Percentiles rank a stretch among this genome's conserved stretches.
Conservation (phyloP, 2,113 vertebrate species). For the Shinisaurus crocodilurus region DNA sequence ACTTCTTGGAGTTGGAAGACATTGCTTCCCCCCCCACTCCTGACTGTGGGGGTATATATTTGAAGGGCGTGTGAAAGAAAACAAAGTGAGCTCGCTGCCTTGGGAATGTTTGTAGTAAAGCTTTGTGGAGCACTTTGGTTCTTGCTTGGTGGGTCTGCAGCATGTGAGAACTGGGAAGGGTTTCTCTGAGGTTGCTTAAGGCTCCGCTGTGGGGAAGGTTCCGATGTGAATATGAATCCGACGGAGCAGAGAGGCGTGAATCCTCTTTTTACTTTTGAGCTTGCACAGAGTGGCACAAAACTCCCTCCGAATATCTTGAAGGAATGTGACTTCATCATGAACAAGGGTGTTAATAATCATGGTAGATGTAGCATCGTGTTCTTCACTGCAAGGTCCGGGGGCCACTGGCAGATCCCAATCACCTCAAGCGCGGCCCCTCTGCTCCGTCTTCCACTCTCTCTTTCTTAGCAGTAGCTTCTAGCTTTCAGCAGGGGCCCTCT, state of each 20-base stretch:
- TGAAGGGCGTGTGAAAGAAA: background rate
- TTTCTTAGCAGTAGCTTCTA: too few relatives aligned
- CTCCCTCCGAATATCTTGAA: too few relatives aligned
- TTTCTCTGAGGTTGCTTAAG: background rate
- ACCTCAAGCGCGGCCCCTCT: too few relatives aligned
- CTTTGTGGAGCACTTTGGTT: background rate
- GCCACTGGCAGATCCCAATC: too few relatives aligned
- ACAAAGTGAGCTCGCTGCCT: background rate
- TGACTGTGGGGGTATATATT: background rate
- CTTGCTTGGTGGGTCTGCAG: background rate
- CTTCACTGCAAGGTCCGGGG: too few relatives aligned
- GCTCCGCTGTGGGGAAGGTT: background rate
- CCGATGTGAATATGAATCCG: background rate
- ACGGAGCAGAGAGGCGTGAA: background rate
- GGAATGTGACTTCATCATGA: background rate
- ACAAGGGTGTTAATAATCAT: too few relatives aligned
- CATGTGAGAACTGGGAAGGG: background rate
- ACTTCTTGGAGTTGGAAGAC: background rate
- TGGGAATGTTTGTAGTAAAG: too few relatives aligned
- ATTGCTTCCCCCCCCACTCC: too few relatives aligned
- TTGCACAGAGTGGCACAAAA: background rate
- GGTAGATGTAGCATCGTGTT: too few relatives aligned
- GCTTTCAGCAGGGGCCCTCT: too few relatives aligned
- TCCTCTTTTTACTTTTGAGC: background rate
- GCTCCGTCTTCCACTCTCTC: too few relatives aligned